Percentiles rank a stretch among this genome's conserved stretches.
phyloP scores from a whole-genome alignment of 2,888 invertebrate genomes.

The Campoletis raptor region DNA sequence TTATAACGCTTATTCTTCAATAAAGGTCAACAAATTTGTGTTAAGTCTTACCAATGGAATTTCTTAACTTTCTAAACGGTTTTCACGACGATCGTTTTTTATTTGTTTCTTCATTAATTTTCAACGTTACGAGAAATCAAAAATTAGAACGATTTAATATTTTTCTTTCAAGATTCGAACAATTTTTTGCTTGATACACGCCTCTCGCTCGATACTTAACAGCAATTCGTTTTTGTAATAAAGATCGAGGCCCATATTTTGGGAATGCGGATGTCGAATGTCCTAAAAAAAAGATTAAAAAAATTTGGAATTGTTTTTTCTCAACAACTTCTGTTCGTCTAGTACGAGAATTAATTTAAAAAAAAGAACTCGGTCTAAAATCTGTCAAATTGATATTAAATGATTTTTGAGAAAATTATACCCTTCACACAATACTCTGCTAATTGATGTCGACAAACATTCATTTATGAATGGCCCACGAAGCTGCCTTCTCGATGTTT shows the following conservation, averaged over 20 bases:
- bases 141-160: background rate
- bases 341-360: background rate
- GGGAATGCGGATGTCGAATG: background rate
- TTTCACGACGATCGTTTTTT: background rate
- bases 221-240: background rate
- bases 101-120: background rate
- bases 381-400: background rate
- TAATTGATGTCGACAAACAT: constrained; percentile 1
- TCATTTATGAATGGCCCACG: background rate
- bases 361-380: background rate
- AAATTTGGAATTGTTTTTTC: background rate
- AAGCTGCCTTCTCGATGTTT: background rate
- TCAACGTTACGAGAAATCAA: background rate
- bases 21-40: background rate
- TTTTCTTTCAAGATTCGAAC: background rate
- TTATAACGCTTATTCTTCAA: background rate
- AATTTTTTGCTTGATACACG: background rate
- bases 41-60: background rate
- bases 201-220: too few relatives aligned
- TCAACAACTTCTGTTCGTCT: background rate
- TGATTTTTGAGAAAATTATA: background rate
- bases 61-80: background rate
- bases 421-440: background rate
- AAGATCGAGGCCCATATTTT: background rate
- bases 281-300: background rate